Evolutionary conservation across 1,140 invertebrate species (phyloP), one percentile per base, ranked within the genome.

Genomic region (Diachasmimorpha longicaudata): DNA sequence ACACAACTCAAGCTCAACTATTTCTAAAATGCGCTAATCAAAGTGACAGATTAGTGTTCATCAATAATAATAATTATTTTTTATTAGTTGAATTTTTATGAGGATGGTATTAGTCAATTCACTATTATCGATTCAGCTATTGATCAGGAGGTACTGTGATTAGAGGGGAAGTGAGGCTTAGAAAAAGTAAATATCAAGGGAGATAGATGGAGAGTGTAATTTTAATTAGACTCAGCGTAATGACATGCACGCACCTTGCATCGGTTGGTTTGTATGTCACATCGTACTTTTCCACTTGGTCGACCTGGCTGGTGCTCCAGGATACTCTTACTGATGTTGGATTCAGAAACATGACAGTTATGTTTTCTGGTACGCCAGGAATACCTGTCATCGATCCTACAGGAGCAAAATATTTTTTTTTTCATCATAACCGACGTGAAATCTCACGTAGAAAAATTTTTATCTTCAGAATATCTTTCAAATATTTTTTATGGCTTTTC

Each of bases 231-330:
- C 21, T 63, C 9, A 63, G 8, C 37, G 16, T 55, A 42, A 73
- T 73, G 8, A 14, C n/a, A 73, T 73, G 19, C 42, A 87, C 87
- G 85, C 92, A 94, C 93, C 93, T 94, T 84, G 93, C 93, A 88
- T 94, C 93, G 21, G 93, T 94, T 39, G 93, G 94, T 83, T 94
- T 94, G 85, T 95, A 96, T 16, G 93, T 95, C 82, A 96, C 94
- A 86, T 96, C 94, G 90, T 95, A 96, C 85, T 95, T 96, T 78
- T 96, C 94, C 70, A 95, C 93, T 78, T 90, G 86, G 78, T 94
- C 93, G 74, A 93, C 90, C 46, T 88, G 84, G 67, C 93, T 92
- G 23, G 94, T 95, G 55, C 93, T 93, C 95, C 95, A 96, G 67
- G 94, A 95, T 0, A 96, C 94, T 75, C 93, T 91, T 55, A 96